These are phyloP conservation scores for Chelonus formosanus DNA, from an alignment of 2,888 invertebrate genomes.

Conservation along the genomic window DNA sequence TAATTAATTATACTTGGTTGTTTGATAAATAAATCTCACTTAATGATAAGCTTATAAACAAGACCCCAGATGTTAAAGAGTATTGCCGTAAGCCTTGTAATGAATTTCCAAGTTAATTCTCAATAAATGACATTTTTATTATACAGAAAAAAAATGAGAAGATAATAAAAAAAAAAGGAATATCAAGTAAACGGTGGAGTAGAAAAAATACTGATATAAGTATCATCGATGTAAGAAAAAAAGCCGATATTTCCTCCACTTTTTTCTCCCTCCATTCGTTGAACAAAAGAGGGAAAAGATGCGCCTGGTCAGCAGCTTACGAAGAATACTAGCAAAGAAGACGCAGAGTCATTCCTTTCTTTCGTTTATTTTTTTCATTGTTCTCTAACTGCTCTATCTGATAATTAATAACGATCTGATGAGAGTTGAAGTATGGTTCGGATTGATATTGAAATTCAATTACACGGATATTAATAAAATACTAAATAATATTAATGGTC, in stretches of 20 bases:
- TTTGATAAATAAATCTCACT: too few species aligned
- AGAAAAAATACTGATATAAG: background rate
- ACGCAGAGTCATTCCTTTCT: slow-evolving; percentile 19
- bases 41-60: too few species aligned
- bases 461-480: too few species aligned
- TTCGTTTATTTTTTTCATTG: slow-evolving; percentile 6
- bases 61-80: too few species aligned
- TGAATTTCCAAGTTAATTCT: too few species aligned
- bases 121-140: too few species aligned
- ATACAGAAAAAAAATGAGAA: background rate
- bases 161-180: background rate
- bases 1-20: too few species aligned
- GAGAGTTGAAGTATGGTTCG: background rate
- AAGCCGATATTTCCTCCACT: slow-evolving; percentile 18
- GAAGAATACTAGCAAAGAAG: slow-evolving; percentile 23
- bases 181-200: background rate
- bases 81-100: too few species aligned
- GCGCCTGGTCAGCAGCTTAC: slow-evolving; percentile 26
- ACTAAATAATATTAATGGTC: too few species aligned
- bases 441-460: too few species aligned
- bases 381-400: slow-evolving; percentile 2
- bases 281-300: slow-evolving; percentile 25
- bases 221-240: background rate
- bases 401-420: background rate
- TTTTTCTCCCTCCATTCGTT: background rate